These are phyloP conservation scores for Saguinus midas DNA, from an alignment of 2,113 vertebrate genomes.

Conservation along the genomic window DNA sequence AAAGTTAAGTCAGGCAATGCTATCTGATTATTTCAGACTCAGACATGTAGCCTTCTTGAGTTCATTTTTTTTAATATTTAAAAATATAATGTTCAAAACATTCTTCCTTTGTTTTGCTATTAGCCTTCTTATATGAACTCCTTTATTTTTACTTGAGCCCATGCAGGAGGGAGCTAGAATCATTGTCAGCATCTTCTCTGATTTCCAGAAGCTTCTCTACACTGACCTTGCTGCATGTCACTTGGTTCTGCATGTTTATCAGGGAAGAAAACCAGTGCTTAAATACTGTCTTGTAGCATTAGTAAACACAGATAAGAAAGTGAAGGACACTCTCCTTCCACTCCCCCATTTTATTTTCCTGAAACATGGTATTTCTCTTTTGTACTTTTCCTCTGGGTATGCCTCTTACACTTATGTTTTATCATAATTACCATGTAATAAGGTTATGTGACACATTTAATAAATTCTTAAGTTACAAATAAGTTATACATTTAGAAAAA, in stretches of 20 bases:
- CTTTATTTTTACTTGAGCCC: background rate
- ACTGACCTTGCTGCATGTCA: background rate
- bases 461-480: background rate
- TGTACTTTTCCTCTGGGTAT: background rate
- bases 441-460: background rate
- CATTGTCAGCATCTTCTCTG: background rate
- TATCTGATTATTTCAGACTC: background rate
- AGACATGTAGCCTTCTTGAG: background rate
- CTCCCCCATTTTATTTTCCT: fast-evolving
- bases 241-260: background rate
- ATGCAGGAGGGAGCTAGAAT: background rate
- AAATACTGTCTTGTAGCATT: background rate
- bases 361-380: background rate
- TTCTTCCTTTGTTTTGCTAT: background rate
- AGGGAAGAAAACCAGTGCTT: background rate
- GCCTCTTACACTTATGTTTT: background rate
- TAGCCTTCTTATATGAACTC: background rate
- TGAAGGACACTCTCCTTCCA: background rate
- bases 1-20: background rate
- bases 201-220: background rate
- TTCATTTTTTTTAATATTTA: background rate
- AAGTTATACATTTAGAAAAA: background rate
- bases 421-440: background rate
- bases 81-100: background rate
- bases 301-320: background rate